Conservation (phyloP, 2,888 invertebrate genomes). For the Brachyopa scutellaris region DNA sequence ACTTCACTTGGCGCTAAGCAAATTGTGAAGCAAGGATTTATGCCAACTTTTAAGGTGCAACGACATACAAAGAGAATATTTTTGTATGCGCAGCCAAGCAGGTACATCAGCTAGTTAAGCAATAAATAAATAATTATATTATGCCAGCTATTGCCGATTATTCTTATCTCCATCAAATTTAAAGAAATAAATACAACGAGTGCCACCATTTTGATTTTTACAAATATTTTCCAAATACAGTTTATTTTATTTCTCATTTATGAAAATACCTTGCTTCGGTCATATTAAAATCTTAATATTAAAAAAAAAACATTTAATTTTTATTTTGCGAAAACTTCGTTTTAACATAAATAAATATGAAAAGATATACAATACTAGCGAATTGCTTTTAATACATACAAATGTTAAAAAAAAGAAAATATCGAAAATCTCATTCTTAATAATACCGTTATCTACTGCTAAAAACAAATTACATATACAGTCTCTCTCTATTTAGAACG, state of each 20-base stretch:
- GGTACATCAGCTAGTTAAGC: too few relatives aligned
- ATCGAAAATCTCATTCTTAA: constrained; percentile 19
- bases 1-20: too few relatives aligned
- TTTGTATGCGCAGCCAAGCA: too few relatives aligned
- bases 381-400: constrained; percentile 52
- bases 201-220: constrained; percentile 12
- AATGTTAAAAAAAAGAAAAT: constrained; percentile 7
- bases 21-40: too few relatives aligned
- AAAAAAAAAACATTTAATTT: constrained; percentile 10
- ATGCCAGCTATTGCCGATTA: too few relatives aligned
- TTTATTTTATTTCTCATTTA: constrained; percentile 43
- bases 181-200: too few relatives aligned
- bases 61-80: too few relatives aligned
- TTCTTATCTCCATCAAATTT: too few relatives aligned
- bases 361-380: constrained; percentile 59
- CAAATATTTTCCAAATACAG: constrained; percentile 44
- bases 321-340: constrained; percentile 45
- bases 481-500: constrained; percentile 47
- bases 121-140: too few relatives aligned
- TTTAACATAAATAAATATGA: constrained; percentile 66
- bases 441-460: constrained; percentile 1
- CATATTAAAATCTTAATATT: constrained; percentile 42
- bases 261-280: constrained; percentile 54
- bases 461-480: constrained; percentile 36
- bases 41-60: too few relatives aligned